Evolutionary conservation across 2,888 invertebrate species (phyloP).

Genomic region (Mycalesis mineus): DNA sequence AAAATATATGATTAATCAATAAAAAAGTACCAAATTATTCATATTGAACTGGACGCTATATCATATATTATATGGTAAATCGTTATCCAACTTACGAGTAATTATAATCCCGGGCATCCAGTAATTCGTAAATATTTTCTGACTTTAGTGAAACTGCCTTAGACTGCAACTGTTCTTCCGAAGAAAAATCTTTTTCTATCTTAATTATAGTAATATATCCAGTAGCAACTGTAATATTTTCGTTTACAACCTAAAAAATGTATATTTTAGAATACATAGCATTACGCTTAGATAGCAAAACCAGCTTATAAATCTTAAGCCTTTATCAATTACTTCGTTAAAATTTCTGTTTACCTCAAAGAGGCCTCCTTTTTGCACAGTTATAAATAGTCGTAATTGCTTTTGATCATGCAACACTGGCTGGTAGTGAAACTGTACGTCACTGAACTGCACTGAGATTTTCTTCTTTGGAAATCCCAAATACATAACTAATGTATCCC

Average conservation of each 20-base stretch:
- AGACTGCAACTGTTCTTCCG: not conserved
- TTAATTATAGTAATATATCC: slow-evolving; percentile 40
- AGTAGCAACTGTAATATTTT: slow-evolving; percentile 38
- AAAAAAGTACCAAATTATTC: not conserved
- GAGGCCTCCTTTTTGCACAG: slow-evolving; percentile 79
- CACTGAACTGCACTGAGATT: slow-evolving; percentile 83
- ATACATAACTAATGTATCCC: slow-evolving; percentile 83
- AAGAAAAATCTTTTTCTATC: not conserved
- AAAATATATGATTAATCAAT: not conserved
- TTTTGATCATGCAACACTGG: slow-evolving; percentile 77
- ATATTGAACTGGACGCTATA: not conserved
- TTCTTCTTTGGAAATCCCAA: slow-evolving; percentile 73
- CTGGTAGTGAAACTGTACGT: slow-evolving; percentile 78
- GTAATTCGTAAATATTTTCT: slow-evolving; percentile 41
- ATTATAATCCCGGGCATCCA: slow-evolving; percentile 37
- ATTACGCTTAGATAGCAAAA: not conserved
- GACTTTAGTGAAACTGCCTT: slow-evolving; percentile 26
- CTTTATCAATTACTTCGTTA: too few species aligned
- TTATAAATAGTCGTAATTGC: slow-evolving; percentile 70
- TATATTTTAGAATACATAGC: not conserved
- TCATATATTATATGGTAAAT: too few species aligned
- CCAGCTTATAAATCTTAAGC: too few species aligned
- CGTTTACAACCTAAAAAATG: slow-evolving; percentile 43
- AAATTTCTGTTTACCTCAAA: slow-evolving; percentile 80
- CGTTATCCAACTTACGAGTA: slow-evolving; percentile 36